A percentile compares a stretch with the other conserved stretches of the same genome.
These are phyloP conservation scores for Vulpes lagopus DNA, from an alignment of 2,113 vertebrate species.

Conservation along the genomic window DNA sequence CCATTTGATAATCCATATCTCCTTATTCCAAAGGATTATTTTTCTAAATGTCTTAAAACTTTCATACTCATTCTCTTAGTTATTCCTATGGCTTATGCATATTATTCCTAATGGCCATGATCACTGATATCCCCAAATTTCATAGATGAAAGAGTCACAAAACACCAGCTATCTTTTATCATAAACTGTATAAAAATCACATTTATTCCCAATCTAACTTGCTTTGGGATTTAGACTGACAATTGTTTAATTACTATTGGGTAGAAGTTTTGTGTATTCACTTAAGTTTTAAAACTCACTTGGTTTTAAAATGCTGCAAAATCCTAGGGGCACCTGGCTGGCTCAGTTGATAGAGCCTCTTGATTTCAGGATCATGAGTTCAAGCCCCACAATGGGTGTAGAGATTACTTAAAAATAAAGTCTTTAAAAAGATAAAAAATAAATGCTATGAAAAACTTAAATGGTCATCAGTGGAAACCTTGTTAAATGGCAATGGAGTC, in stretches of 20 bases:
- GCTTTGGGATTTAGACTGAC: background rate
- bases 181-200: background rate
- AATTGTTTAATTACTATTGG: background rate
- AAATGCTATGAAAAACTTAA: conserved; percentile 53
- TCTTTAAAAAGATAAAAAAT: background rate
- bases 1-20: background rate
- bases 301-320: background rate
- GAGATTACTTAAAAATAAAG: background rate
- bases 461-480: background rate
- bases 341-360: background rate
- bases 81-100: background rate
- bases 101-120: background rate
- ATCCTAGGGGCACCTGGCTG: background rate
- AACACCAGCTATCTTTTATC: background rate
- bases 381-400: background rate
- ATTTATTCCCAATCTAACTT: background rate
- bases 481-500: background rate
- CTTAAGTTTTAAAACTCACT: background rate
- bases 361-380: background rate
- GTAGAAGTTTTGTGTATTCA: background rate
- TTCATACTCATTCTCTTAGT: background rate
- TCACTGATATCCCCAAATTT: background rate
- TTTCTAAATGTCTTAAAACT: conserved; percentile 45
- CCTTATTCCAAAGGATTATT: conserved; percentile 26
- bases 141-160: background rate